A percentile compares a stretch with the other conserved stretches of the same genome.
phyloP scores from a whole-genome alignment of 2,888 invertebrate species.

The Acleris literana region DNA sequence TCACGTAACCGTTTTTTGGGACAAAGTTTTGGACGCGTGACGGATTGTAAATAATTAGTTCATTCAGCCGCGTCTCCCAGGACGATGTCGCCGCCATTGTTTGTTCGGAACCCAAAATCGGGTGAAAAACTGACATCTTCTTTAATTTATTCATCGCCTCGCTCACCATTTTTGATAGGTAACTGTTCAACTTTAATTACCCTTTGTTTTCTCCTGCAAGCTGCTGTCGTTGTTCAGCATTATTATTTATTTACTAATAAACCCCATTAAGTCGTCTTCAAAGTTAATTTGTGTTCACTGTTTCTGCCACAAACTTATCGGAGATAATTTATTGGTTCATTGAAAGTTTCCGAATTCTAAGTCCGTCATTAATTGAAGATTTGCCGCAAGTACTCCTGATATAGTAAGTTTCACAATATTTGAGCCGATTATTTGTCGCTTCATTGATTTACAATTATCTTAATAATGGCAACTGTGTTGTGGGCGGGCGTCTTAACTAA shows the following conservation, averaged over 20 bases:
- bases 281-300: constrained; percentile 52
- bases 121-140: constrained; percentile 66
- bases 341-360: constrained; percentile 64
- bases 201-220: constrained; percentile 24
- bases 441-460: constrained; percentile 61
- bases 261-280: constrained; percentile 45
- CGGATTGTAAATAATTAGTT: constrained; percentile 82
- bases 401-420: constrained; percentile 64
- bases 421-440: constrained; percentile 64
- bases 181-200: constrained; percentile 30
- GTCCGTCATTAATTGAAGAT: constrained; percentile 68
- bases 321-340: constrained; percentile 63
- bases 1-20: constrained; percentile 78
- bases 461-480: constrained; percentile 48
- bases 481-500: constrained; percentile 39
- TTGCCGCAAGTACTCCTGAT: constrained; percentile 52
- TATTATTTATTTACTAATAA: constrained; percentile 44
- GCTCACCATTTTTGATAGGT: constrained; percentile 27
- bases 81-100: constrained; percentile 64
- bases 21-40: constrained; percentile 69
- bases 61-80: constrained; percentile 73
- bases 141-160: constrained; percentile 44
- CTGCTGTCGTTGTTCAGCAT: constrained; percentile 8
- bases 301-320: constrained; percentile 44
- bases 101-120: constrained; percentile 62